Evolutionary conservation across 2,888 invertebrate genomes (phyloP).

Genomic region (Phaedon cochleariae): DNA sequence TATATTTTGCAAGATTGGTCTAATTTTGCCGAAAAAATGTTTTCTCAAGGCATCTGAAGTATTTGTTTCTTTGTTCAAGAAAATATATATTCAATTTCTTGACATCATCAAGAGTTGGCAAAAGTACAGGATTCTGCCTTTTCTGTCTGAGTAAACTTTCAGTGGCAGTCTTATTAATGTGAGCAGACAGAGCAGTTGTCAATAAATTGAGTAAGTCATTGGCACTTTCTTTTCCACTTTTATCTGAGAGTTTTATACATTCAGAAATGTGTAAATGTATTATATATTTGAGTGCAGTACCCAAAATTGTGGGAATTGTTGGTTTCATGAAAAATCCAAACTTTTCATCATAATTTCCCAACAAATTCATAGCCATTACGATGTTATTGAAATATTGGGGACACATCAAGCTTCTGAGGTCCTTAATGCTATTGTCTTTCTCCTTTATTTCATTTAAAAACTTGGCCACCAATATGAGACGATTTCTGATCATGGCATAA

Average conservation of each 20-base stretch:
- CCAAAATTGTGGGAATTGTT: constrained; percentile 5
- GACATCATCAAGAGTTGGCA: neutral
- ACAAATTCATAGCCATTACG: neutral
- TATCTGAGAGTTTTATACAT: neutral
- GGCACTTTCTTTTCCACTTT: neutral
- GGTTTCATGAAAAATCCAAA: neutral
- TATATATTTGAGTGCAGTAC: constrained; percentile 3
- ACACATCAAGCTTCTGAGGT: neutral
- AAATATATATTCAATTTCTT: neutral
- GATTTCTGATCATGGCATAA: neutral
- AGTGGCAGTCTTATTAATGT: constrained; percentile 4
- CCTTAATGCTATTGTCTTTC: neutral
- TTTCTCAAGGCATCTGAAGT: neutral
- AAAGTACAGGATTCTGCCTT: neutral
- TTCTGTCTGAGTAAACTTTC: neutral
- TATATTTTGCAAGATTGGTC: neutral
- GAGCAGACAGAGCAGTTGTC: neutral
- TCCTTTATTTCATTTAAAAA: neutral
- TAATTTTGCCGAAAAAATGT: neutral
- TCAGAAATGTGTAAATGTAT: neutral
- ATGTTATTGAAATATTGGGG: neutral
- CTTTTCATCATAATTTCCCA: constrained; percentile 6
- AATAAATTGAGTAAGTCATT: neutral
- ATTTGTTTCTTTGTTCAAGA: neutral
- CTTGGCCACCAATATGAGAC: neutral